Base-by-base conservation (phyloP, 1,140 invertebrate species). In the Macrosteles quadrilineatus region DNA sequence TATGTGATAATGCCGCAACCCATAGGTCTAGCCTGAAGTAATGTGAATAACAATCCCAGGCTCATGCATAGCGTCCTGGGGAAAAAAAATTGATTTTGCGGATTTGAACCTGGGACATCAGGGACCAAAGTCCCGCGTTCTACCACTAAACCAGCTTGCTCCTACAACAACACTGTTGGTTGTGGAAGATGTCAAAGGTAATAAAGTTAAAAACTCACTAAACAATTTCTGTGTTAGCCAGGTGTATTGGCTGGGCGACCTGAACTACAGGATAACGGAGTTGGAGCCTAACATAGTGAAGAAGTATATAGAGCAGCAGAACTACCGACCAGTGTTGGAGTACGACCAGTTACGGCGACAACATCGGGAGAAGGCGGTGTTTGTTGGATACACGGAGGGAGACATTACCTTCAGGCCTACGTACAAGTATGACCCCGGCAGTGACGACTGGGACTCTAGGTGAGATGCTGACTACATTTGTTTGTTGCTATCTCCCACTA, bases 401-500 rank as follows among this genome's bases (percentile, higher is more conserved):
- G 80, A 84, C 6, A 95, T 99, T 19, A 89, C 82, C 63, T 99
- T 99, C 80, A 87, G 87, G 74, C 98, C 98, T 1, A 99, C 98
- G 0, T 99, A 99, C 81, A 99, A 99, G 83, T 99, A 98, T 84
- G 96, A 99, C 83, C 86, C 92, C 14, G 95, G 95, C 0, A 96
- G 95, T 17, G 94, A 98, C 81, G 90, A 91, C 73, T 99, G 95
- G 91, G 98, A 99, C 83, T 90, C 92, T 36, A 91, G 89, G 88
- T 90, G 74, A 70, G 73, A 19, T 50, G 47, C 14, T 31, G 19
- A n/a, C n/a, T n/a, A n/a, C n/a, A n/a, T n/a, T n/a, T n/a, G n/a
- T n/a, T n/a, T n/a, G n/a, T n/a, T n/a, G n/a, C n/a, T n/a, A n/a
- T n/a, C n/a, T n/a, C n/a, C n/a, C n/a, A n/a, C n/a, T n/a, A n/a